A percentile compares a stretch with the other conserved stretches of the same genome.
These are phyloP conservation scores for Hyla sarda DNA, from an alignment of 2,113 vertebrate species.

Conservation along the genomic window DNA sequence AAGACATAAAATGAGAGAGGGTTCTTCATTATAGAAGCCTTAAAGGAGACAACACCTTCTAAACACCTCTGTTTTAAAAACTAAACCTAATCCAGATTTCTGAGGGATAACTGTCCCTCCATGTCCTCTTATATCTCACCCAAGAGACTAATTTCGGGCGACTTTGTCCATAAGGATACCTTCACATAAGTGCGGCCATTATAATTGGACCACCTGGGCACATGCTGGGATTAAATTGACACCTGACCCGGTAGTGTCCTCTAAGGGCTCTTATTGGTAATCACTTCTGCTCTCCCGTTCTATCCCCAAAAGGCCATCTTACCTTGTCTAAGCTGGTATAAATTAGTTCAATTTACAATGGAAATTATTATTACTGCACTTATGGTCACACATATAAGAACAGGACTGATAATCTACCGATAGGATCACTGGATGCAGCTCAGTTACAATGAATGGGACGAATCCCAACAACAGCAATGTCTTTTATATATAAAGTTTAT, in stretches of 20 bases:
- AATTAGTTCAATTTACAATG: neutral
- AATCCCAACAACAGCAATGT: neutral
- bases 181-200: neutral
- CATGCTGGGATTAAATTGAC: neutral
- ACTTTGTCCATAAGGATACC: constrained; percentile 25
- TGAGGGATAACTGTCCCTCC: neutral
- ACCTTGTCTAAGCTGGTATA: neutral
- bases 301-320: neutral
- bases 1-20: neutral
- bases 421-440: neutral
- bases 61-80: neutral
- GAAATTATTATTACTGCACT: neutral
- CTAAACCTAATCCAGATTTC: neutral
- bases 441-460: neutral
- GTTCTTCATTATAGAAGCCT: neutral
- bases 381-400: neutral
- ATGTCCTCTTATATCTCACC: neutral
- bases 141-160: constrained; percentile 2
- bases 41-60: neutral
- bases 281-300: neutral
- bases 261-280: neutral
- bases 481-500: neutral
- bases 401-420: constrained; percentile 5
- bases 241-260: neutral
- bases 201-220: constrained; percentile 23